These are phyloP conservation scores for Leucopsar rothschildi DNA, from an alignment of 2,113 vertebrate species.

Conservation along the genomic window DNA sequence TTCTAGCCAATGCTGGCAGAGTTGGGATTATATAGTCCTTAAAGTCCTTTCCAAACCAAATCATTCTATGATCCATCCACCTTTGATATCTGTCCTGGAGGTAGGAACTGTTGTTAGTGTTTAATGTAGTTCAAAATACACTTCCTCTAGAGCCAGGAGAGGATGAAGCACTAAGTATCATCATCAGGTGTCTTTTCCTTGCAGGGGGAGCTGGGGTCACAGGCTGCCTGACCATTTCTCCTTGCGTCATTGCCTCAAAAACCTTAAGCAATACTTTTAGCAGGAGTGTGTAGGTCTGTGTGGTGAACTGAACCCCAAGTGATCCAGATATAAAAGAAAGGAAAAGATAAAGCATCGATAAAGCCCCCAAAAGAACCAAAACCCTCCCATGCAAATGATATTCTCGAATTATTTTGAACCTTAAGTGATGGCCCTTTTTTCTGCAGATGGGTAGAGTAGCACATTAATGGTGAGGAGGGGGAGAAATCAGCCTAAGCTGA, in stretches of 20 bases:
- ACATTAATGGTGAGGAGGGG: neutral
- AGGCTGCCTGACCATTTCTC: neutral
- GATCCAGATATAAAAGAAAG: neutral
- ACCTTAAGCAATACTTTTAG: neutral
- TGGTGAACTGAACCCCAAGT: neutral
- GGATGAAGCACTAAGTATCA: neutral
- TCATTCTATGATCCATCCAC: neutral
- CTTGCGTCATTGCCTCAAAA: neutral
- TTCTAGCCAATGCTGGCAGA: rapidly evolving
- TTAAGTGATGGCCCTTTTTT: neutral
- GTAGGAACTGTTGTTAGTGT: neutral
- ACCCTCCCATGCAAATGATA: rapidly evolving
- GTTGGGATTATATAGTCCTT: neutral
- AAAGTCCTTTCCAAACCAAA: neutral
- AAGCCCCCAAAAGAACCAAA: neutral
- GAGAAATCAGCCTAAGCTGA: neutral
- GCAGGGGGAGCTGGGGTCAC: neutral
- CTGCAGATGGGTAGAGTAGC: neutral
- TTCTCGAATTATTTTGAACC: neutral
- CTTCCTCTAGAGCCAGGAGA: neutral
- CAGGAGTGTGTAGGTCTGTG: neutral
- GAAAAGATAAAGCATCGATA: neutral
- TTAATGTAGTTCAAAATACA: neutral
- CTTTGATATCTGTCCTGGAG: neutral
- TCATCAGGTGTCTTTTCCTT: neutral